phyloP scores from a whole-genome alignment of 2,797 vertebrate species.

The Ciconia nigra region DNA sequence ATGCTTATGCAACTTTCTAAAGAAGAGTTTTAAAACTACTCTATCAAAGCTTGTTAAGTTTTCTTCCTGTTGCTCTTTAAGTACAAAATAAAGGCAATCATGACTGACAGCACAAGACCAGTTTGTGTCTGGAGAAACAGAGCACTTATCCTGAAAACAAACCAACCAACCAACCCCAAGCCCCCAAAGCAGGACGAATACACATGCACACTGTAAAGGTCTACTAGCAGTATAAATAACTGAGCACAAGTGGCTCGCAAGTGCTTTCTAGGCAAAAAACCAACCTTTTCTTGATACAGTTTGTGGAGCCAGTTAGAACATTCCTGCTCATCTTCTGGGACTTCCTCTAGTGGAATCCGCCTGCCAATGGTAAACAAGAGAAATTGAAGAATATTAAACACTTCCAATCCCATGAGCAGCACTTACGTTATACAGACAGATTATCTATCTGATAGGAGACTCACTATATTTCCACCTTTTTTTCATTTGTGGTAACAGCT shows the following conservation, averaged over 20 bases:
- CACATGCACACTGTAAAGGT: background rate
- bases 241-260: background rate
- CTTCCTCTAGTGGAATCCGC: slow-evolving; percentile 88
- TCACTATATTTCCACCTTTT: background rate
- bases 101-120: background rate
- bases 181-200: background rate
- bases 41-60: background rate
- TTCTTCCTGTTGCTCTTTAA: background rate
- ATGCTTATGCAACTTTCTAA: background rate
- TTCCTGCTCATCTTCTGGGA: slow-evolving; percentile 88
- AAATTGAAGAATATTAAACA: background rate
- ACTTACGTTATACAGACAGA: background rate
- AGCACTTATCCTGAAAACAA: background rate
- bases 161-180: background rate
- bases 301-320: slow-evolving; percentile 93
- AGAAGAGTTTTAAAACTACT: background rate
- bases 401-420: background rate
- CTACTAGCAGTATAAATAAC: background rate
- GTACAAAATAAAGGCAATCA: background rate
- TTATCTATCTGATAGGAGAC: background rate
- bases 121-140: background rate
- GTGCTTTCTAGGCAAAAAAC: background rate
- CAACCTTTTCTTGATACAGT: slow-evolving; percentile 96
- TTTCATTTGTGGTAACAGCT: background rate
- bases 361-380: slow-evolving; percentile 68